Evolutionary conservation across 2,113 vertebrate species (phyloP).

Genomic region (Turdus rufiventris): DNA sequence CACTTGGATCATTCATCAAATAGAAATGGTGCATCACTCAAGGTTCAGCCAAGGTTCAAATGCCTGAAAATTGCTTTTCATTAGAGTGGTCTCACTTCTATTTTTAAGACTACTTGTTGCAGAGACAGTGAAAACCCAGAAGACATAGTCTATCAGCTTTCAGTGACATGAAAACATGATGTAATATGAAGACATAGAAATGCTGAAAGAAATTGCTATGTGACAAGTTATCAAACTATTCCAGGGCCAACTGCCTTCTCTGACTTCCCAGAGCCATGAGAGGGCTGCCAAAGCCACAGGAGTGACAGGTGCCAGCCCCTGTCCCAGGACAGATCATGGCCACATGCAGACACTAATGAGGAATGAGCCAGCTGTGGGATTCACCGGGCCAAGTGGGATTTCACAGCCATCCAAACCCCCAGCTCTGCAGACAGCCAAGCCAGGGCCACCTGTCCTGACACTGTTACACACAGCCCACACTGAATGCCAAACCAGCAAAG

Average conservation of each 20-base stretch:
- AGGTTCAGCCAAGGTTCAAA: constrained; percentile 5
- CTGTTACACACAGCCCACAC: neutral
- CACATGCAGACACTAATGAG: neutral
- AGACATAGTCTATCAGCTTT: neutral
- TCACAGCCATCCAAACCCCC: neutral
- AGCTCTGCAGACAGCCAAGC: neutral
- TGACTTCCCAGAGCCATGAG: neutral
- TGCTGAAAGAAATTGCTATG: neutral
- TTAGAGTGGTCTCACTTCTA: neutral
- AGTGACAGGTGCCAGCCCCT: neutral
- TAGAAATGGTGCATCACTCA: neutral
- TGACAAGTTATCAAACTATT: neutral
- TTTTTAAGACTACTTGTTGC: neutral
- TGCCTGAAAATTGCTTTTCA: neutral
- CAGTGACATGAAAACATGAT: neutral
- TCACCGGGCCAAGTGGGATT: neutral
- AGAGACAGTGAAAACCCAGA: neutral
- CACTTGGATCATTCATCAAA: neutral
- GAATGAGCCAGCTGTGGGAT: neutral
- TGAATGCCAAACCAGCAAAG: neutral
- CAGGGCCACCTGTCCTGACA: neutral
- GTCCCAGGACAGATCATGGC: neutral
- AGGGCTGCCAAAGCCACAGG: neutral
- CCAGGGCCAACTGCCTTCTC: neutral
- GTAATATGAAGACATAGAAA: constrained; percentile 12